A percentile compares a stretch with the other conserved stretches of the same genome.
Evolutionary conservation across 2,113 vertebrate genomes (phyloP).

Genomic region (Limanda limanda): DNA sequence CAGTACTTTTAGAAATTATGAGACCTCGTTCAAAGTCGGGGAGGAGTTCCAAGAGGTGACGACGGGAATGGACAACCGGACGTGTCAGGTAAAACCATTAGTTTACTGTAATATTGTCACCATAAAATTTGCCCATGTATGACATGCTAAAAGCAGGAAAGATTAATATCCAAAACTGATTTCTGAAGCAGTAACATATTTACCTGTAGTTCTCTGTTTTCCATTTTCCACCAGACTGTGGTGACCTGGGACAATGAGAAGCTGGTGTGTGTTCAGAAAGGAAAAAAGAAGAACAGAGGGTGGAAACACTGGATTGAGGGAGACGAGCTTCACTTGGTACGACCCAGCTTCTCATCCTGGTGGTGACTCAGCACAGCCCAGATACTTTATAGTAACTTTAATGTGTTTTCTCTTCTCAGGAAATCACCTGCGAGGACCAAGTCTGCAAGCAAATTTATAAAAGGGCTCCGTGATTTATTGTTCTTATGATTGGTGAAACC

Average conservation of each 20-base stretch:
- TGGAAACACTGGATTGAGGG: slow-evolving; percentile 93
- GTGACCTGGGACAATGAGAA: slow-evolving; percentile 88
- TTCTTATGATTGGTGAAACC: neutral
- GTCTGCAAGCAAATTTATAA: slow-evolving; percentile 88
- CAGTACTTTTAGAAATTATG: slow-evolving; percentile 86
- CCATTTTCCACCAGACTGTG: slow-evolving; percentile 72
- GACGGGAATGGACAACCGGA: slow-evolving; percentile 90
- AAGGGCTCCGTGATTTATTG: slow-evolving; percentile 61
- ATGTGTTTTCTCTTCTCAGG: slow-evolving; percentile 72
- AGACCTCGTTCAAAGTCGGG: slow-evolving; percentile 83
- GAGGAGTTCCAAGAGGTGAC: slow-evolving; percentile 89
- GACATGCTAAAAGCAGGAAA: neutral
- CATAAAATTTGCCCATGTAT: neutral
- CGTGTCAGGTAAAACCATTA: slow-evolving; percentile 82
- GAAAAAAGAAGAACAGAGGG: slow-evolving; percentile 88
- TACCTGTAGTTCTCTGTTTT: neutral
- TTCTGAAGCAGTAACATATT: neutral
- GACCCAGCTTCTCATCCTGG: slow-evolving; percentile 3
- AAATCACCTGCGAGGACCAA: slow-evolving; percentile 88
- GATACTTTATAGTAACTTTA: neutral
- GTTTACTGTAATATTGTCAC: neutral
- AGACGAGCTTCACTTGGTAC: slow-evolving; percentile 88
- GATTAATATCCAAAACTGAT: neutral
- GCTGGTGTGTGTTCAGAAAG: slow-evolving; percentile 89
- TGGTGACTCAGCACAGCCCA: neutral